Conservation (phyloP, 2,113 vertebrate species). For the Zonotrichia leucophrys region DNA sequence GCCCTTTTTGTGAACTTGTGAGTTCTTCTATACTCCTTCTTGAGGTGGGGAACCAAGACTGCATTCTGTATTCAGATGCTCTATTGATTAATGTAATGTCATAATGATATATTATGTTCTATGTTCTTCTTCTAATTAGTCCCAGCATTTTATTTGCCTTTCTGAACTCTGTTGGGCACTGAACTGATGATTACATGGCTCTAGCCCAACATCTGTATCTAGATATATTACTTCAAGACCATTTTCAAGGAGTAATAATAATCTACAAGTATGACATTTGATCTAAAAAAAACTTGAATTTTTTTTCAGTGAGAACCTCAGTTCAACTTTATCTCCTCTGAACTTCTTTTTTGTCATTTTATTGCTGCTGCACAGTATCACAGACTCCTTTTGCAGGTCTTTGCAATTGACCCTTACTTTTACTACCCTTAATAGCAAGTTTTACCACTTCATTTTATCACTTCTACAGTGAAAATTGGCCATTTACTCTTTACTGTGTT, state of each 20-base stretch:
- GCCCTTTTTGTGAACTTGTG: not conserved
- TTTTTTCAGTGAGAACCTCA: not conserved
- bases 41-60: not conserved
- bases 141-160: not conserved
- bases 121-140: not conserved
- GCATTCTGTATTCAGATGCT: not conserved
- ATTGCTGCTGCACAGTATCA: not conserved
- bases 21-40: not conserved
- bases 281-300: not conserved
- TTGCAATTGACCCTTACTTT: constrained; percentile 16
- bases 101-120: not conserved
- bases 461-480: not conserved
- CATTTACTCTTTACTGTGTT: not conserved
- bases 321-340: not conserved
- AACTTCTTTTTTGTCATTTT: not conserved
- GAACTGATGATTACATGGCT: not conserved
- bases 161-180: not conserved
- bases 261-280: not conserved
- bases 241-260: not conserved
- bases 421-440: not conserved
- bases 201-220: not conserved
- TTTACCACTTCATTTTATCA: constrained; percentile 31
- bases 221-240: not conserved
- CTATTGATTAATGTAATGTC: not conserved
- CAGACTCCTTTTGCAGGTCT: not conserved